Conservation (phyloP, 2,113 vertebrate species). For the Enhydra lutris region DNA sequence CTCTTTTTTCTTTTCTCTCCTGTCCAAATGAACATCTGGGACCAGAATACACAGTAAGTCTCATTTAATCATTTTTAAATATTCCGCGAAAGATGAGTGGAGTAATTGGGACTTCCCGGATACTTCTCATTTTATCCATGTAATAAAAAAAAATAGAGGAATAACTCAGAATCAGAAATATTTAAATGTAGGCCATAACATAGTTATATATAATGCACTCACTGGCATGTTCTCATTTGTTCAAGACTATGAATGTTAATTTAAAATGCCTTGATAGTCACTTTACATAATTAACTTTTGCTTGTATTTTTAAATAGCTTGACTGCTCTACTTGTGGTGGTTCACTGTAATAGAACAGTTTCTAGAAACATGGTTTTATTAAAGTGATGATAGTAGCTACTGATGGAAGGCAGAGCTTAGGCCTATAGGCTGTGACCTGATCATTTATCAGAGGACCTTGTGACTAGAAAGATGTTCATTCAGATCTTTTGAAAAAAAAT, state of each 20-base stretch:
- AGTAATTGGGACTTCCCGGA: constrained; percentile 31
- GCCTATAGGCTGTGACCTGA: background rate
- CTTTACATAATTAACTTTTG: constrained; percentile 66
- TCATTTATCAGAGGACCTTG: background rate
- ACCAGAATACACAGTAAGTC: constrained; percentile 97
- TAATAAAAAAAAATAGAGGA: constrained; percentile 35
- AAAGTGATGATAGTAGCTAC: constrained; percentile 58
- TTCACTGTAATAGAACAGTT: constrained; percentile 48
- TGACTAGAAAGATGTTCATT: background rate
- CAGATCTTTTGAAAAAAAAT: background rate
- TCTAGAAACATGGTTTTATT: constrained; percentile 56
- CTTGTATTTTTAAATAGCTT: constrained; percentile 67
- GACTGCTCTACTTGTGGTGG: constrained; percentile 46
- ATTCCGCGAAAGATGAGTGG: constrained; percentile 47
- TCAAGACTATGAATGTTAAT: constrained; percentile 63
- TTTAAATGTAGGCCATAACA: constrained; percentile 35
- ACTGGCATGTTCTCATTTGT: constrained; percentile 58
- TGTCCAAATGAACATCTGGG: constrained; percentile 72
- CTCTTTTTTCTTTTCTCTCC: constrained; percentile 64
- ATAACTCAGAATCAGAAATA: constrained; percentile 50
- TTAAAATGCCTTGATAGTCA: constrained; percentile 61
- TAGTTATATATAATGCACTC: constrained; percentile 31
- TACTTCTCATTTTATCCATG: constrained; percentile 26
- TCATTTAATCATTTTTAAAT: constrained; percentile 72
- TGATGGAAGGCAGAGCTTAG: background rate